Percentiles rank a stretch among this genome's conserved stretches.
These are phyloP conservation scores for Dinomys branickii DNA, from an alignment of 2,113 vertebrate genomes.

Conservation along the genomic window DNA sequence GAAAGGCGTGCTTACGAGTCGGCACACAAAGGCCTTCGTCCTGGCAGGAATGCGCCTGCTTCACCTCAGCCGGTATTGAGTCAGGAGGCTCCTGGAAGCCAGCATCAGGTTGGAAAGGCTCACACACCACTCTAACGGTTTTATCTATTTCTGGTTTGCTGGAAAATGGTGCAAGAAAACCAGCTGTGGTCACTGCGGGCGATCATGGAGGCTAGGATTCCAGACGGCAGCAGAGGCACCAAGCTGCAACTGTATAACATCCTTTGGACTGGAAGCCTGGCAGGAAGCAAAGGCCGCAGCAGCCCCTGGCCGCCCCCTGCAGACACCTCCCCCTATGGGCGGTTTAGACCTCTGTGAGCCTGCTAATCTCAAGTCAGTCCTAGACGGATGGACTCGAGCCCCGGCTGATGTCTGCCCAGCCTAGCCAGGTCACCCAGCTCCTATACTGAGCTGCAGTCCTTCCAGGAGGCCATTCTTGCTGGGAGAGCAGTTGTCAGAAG, in stretches of 20 bases:
- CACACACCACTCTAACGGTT: neutral
- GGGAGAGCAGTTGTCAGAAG: neutral
- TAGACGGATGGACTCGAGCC: neutral
- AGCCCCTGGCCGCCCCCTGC: neutral
- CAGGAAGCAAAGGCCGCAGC: neutral
- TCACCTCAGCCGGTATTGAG: neutral
- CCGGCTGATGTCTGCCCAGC: neutral
- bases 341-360: too few species aligned
- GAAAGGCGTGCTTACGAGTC: neutral
- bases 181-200: neutral
- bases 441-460: neutral
- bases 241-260: neutral
- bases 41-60: neutral
- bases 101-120: neutral
- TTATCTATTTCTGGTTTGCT: neutral
- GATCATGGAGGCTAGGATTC: neutral
- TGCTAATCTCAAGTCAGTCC: neutral
- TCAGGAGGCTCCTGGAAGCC: neutral
- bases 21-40: neutral
- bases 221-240: neutral
- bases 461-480: neutral
- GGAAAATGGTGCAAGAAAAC: neutral
- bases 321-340: neutral
- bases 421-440: neutral
- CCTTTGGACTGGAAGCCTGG: neutral